Percentiles rank a stretch among this genome's conserved stretches.
Evolutionary conservation across 2,113 vertebrate genomes (phyloP).

Genomic region (Phaetusa simplex): DNA sequence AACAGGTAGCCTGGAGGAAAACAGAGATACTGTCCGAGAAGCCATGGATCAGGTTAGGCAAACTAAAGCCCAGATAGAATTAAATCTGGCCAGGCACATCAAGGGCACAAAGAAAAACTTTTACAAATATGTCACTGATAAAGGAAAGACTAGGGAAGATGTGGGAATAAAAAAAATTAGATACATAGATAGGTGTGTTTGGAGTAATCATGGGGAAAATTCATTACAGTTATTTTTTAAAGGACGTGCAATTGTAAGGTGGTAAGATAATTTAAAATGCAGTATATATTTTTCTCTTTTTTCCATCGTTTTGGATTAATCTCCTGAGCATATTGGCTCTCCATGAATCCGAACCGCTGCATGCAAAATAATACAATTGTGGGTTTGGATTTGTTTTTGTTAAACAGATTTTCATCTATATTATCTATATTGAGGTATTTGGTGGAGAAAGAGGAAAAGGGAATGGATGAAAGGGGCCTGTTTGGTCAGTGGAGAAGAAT

Average conservation of each 20-base stretch:
- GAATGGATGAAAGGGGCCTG: background rate
- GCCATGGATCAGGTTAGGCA: background rate
- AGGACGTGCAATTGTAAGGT: background rate
- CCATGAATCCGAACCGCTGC: background rate
- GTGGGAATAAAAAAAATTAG: background rate
- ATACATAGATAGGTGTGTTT: background rate
- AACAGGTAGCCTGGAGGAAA: background rate
- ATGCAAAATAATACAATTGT: background rate
- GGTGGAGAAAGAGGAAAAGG: background rate
- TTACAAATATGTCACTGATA: background rate
- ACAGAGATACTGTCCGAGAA: background rate
- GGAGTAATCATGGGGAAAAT: background rate
- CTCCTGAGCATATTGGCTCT: background rate
- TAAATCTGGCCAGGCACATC: background rate
- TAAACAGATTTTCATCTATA: background rate
- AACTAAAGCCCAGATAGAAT: background rate
- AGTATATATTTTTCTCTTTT: background rate
- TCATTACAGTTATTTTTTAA: background rate
- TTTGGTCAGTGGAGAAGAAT: background rate
- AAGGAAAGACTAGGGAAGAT: background rate
- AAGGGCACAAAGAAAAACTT: background rate
- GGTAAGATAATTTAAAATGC: background rate
- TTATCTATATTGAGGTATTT: background rate
- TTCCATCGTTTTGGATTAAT: background rate
- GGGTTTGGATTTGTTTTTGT: accelerated